phyloP scores from a whole-genome alignment of 2,113 vertebrate species.

The Phalacrocorax carbo region DNA sequence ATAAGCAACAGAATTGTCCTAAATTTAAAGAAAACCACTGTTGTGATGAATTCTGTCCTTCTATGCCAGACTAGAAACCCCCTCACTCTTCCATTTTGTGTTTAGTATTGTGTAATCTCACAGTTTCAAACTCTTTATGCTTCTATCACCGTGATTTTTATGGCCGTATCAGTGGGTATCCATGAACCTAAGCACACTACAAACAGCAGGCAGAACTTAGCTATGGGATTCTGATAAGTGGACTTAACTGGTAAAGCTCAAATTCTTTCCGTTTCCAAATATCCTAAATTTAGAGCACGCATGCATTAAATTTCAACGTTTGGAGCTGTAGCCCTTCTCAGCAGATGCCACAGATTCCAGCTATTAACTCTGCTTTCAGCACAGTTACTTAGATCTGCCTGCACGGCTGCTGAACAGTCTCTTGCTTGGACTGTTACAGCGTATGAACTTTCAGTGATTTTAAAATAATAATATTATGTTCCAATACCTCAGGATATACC shows the following conservation, averaged over 20 bases:
- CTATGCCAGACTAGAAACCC: neutral
- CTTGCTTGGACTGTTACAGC: neutral
- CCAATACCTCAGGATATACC: neutral
- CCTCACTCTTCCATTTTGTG: neutral
- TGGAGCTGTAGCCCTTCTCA: neutral
- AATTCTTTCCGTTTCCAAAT: neutral
- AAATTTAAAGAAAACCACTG: neutral
- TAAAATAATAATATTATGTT: neutral
- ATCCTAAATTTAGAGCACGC: neutral
- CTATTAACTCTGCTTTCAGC: neutral
- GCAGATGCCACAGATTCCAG: constrained; percentile 4
- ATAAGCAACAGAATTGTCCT: neutral
- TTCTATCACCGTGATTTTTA: neutral
- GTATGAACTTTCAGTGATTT: neutral
- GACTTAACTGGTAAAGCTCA: neutral
- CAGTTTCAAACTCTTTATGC: neutral
- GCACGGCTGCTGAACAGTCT: neutral
- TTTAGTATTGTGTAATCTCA: neutral
- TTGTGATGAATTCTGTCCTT: neutral
- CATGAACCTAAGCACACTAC: neutral
- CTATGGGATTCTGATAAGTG: neutral
- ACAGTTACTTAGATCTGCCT: neutral
- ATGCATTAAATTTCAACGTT: neutral
- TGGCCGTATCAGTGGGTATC: neutral
- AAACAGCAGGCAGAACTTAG: neutral